Evolutionary conservation across 2,113 vertebrate species (phyloP).

Genomic region (Oreochromis spilurus): DNA sequence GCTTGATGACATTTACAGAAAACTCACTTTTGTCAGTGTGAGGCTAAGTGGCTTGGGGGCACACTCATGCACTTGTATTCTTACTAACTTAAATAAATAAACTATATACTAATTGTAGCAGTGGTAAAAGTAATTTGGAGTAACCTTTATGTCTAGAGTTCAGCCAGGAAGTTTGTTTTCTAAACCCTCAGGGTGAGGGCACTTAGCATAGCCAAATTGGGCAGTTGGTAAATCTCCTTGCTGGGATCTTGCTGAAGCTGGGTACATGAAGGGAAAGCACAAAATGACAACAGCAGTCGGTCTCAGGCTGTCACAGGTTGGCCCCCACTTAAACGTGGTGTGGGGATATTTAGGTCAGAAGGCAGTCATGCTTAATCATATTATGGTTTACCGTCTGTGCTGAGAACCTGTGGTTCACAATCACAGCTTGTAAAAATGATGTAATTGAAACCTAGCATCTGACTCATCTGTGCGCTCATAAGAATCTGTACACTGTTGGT

Average conservation of each 20-base stretch:
- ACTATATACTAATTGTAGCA: neutral
- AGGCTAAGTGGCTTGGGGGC: conserved; percentile 22
- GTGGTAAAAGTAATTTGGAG: neutral
- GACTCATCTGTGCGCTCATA: neutral
- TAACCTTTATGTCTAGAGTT: neutral
- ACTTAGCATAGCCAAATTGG: neutral
- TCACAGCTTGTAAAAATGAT: neutral
- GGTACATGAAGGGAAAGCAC: neutral
- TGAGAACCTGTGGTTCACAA: neutral
- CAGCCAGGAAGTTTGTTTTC: neutral
- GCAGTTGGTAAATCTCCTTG: conserved; percentile 3
- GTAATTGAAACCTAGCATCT: neutral
- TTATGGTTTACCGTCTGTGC: neutral
- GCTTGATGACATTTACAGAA: conserved; percentile 46
- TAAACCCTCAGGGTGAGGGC: conserved; percentile 2
- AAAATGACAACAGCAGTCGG: neutral
- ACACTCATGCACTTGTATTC: neutral
- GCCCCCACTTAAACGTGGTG: neutral
- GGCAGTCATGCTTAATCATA: neutral
- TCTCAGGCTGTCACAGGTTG: neutral
- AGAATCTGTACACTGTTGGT: neutral
- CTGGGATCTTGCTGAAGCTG: neutral
- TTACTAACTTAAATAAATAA: neutral
- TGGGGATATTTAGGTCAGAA: neutral
- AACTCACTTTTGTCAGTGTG: conserved; percentile 12